phyloP scores from a whole-genome alignment of 2,888 invertebrate genomes.

The Sinotaia quadrata region DNA sequence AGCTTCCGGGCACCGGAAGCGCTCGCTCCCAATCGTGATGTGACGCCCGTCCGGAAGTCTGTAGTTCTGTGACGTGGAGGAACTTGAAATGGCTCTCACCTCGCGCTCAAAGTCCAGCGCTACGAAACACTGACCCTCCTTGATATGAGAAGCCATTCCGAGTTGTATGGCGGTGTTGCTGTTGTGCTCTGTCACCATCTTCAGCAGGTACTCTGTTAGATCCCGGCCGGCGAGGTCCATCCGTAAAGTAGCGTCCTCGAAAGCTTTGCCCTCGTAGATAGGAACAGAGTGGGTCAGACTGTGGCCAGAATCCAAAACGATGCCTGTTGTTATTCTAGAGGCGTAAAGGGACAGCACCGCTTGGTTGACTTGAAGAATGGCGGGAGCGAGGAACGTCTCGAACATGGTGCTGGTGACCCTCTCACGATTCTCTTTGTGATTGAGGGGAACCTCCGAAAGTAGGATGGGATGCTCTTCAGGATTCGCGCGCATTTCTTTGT shows the following conservation, averaged over 20 bases:
- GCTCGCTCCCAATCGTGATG: slow-evolving; percentile 67
- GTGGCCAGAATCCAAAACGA: slow-evolving; percentile 94
- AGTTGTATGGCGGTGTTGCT: slow-evolving; percentile 82
- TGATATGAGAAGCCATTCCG: slow-evolving; percentile 94
- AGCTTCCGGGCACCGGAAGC: slow-evolving; percentile 78
- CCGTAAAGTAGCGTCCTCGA: slow-evolving; percentile 54
- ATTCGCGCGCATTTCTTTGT: slow-evolving; percentile 83
- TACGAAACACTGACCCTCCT: slow-evolving; percentile 95
- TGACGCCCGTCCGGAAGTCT: slow-evolving; percentile 70
- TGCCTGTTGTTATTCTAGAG: slow-evolving; percentile 96
- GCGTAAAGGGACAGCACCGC: slow-evolving; percentile 93
- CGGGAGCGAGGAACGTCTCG: slow-evolving; percentile 80
- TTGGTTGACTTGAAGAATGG: slow-evolving; percentile 95
- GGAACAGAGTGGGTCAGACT: slow-evolving; percentile 95
- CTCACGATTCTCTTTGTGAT: slow-evolving; percentile 89
- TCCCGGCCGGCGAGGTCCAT: slow-evolving; percentile 57
- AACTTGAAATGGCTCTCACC: slow-evolving; percentile 89
- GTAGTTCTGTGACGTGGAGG: slow-evolving; percentile 92
- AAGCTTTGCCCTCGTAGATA: slow-evolving; percentile 72
- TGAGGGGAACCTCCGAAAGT: slow-evolving; percentile 84
- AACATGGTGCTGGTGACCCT: slow-evolving; percentile 83
- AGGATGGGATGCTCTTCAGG: slow-evolving; percentile 28
- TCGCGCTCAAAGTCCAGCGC: slow-evolving; percentile 90
- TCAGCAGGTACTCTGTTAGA: slow-evolving; percentile 59
- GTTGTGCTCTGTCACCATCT: slow-evolving; percentile 75